Percentiles rank a stretch among this genome's conserved stretches.
These are phyloP conservation scores for Apodemia zela DNA, from an alignment of 2,888 invertebrate genomes.

Conservation along the genomic window DNA sequence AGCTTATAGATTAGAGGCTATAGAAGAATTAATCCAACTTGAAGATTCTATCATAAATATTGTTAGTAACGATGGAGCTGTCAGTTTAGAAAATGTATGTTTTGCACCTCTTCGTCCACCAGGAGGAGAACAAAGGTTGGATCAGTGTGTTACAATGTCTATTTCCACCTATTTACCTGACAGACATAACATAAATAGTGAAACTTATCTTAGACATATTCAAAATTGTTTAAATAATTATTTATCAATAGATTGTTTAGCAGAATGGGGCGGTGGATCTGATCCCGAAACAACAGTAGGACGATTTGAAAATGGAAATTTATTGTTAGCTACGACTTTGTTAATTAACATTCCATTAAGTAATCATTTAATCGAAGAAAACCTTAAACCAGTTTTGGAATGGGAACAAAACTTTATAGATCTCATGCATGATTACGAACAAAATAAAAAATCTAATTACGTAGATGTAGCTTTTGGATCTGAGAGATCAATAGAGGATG, in stretches of 20 bases:
- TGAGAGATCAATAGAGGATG: slow-evolving; percentile 95
- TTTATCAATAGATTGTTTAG: slow-evolving; percentile 82
- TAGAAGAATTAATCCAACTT: slow-evolving; percentile 85
- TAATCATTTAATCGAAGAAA: slow-evolving; percentile 82
- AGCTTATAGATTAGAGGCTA: slow-evolving; percentile 87
- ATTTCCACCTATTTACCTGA: slow-evolving; percentile 89
- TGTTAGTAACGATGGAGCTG: slow-evolving; percentile 76
- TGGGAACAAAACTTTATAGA: slow-evolving; percentile 90
- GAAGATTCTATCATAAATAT: slow-evolving; percentile 84
- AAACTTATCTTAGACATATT: slow-evolving; percentile 58
- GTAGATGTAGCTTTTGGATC: slow-evolving; percentile 86
- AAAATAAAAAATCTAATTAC: slow-evolving; percentile 72
- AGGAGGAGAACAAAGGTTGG: slow-evolving; percentile 70
- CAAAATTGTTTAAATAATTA: slow-evolving; percentile 65
- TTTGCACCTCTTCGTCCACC: slow-evolving; percentile 89
- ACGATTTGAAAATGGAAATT: slow-evolving; percentile 79
- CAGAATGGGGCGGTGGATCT: slow-evolving; percentile 93
- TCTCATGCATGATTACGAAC: slow-evolving; percentile 81
- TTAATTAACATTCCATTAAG: slow-evolving; percentile 89
- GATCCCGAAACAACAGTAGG: slow-evolving; percentile 92
- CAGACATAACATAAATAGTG: slow-evolving; percentile 68
- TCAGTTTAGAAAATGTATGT: slow-evolving; percentile 83
- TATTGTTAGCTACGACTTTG: slow-evolving; percentile 76
- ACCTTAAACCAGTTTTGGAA: slow-evolving; percentile 80
- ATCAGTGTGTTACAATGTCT: slow-evolving; percentile 90